Base-by-base conservation (phyloP, 92 coral and sea anemone genomes). In the Chrysogorgia sp. region DNA sequence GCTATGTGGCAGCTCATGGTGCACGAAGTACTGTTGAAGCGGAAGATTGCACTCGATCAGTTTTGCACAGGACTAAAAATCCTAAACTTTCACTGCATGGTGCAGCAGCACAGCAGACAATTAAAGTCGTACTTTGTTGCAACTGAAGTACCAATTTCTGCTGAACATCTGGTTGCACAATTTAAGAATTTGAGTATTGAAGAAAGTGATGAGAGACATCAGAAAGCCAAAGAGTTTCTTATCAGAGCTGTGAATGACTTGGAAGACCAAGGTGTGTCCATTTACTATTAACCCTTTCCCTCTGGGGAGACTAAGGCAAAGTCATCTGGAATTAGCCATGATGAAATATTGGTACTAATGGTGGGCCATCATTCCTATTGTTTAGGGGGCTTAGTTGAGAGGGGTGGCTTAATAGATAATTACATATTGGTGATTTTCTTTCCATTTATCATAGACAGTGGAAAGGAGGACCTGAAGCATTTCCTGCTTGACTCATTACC, bases 401-500 rank as follows among this genome's bases (percentile, higher is more conserved):
- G n/a, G n/a, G n/a, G n/a, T n/a, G n/a, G n/a, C n/a, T n/a, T n/a
- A n/a, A n/a, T n/a, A n/a, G 9, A 43, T 43, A 8, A 17, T 43
- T 43, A 43, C 50, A 43, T 43, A 43, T 43, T 17, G 9, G 50
- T n/a, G n/a, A n/a, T n/a, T n/a, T n/a, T n/a, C n/a, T n/a, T n/a
- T n/a, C n/a, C n/a, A n/a, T n/a, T n/a, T n/a, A n/a, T n/a, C n/a
- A n/a, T n/a, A n/a, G n/a, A n/a, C n/a, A n/a, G n/a, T n/a, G n/a
- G n/a, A n/a, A n/a, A n/a, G n/a, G n/a, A n/a, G n/a, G n/a, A n/a
- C n/a, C n/a, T n/a, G n/a, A n/a, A n/a, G n/a, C n/a, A n/a, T n/a
- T n/a, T n/a, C n/a, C n/a, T n/a, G n/a, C 43, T 68, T 41, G 6
- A 68, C 23, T 41, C 29, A 41, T 49, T 72, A 29, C 79, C 79